Conservation (phyloP, 2,888 invertebrate genomes). For the Hypsopygia costalis region DNA sequence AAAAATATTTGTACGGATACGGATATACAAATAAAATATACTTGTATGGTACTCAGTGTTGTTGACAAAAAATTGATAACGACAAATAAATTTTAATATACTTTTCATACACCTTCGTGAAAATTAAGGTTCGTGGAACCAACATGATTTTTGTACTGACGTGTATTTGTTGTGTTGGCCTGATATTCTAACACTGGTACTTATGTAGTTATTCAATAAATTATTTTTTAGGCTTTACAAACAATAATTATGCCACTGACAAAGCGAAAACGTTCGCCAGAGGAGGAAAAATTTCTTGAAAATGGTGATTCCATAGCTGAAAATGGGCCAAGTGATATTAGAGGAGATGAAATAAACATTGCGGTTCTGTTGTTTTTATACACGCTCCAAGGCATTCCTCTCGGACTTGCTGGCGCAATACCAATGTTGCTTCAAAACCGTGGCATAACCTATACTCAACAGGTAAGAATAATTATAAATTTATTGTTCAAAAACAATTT, state of each 20-base stretch:
- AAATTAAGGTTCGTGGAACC: conserved; percentile 56
- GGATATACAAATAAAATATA: too few species aligned
- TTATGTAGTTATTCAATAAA: too few species aligned
- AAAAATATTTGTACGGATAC: too few species aligned
- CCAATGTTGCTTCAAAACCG: conserved; percentile 97
- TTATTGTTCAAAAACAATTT: too few species aligned
- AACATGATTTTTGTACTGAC: conserved; percentile 40
- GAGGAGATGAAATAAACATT: conserved; percentile 90
- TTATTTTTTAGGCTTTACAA: conserved; percentile 41
- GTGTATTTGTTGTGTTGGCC: conserved; percentile 50
- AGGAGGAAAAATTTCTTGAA: conserved; percentile 64
- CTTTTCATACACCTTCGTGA: conserved; percentile 21
- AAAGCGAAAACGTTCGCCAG: conserved; percentile 59
- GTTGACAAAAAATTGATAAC: too few species aligned
- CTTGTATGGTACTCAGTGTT: too few species aligned
- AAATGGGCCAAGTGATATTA: conserved; percentile 70
- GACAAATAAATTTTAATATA: not conserved
- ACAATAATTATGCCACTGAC: conserved; percentile 61
- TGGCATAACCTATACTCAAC: conserved; percentile 96
- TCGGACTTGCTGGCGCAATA: conserved; percentile 96
- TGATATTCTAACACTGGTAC: too few species aligned
- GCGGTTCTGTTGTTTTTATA: conserved; percentile 94
- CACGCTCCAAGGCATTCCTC: conserved; percentile 95
- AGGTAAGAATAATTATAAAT: conserved; percentile 66
- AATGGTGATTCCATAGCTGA: conserved; percentile 50